Percentiles rank a stretch among this genome's conserved stretches.
Evolutionary conservation across 1,140 invertebrate genomes (phyloP).

Genomic region (Drosophila parvula): DNA sequence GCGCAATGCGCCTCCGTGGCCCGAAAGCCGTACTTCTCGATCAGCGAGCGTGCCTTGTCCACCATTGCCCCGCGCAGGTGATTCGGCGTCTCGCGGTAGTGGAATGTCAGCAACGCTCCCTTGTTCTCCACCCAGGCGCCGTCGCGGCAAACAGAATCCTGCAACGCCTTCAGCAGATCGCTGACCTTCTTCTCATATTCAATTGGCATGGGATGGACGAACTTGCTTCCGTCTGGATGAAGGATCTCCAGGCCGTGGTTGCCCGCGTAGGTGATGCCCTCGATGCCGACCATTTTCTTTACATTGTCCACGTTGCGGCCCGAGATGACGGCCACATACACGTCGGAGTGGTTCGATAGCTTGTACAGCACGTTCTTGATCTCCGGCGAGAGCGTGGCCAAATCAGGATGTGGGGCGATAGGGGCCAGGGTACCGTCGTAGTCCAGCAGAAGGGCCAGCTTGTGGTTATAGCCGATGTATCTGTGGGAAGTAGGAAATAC

Average conservation of each 20-base stretch:
- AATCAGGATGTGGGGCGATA: constrained; percentile 94
- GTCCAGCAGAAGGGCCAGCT: constrained; percentile 93
- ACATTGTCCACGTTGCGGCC: constrained; percentile 94
- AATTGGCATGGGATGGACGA: constrained; percentile 94
- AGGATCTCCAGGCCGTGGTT: constrained; percentile 95
- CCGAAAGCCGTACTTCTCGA: constrained; percentile 90
- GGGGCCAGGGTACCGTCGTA: constrained; percentile 96
- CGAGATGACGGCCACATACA: constrained; percentile 94
- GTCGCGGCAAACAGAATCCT: constrained; percentile 93
- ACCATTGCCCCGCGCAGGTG: constrained; percentile 88
- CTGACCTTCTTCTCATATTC: constrained; percentile 93
- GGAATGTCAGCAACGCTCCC: constrained; percentile 93
- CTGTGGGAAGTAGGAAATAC: constrained; percentile 84
- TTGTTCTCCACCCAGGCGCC: constrained; percentile 97
- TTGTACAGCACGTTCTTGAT: constrained; percentile 93
- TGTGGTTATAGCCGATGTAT: constrained; percentile 93
- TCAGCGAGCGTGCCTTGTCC: constrained; percentile 89
- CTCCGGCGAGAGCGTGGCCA: constrained; percentile 92
- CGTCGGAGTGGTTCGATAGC: constrained; percentile 93
- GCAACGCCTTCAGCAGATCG: constrained; percentile 90
- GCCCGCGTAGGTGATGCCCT: constrained; percentile 95
- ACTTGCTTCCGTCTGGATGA: constrained; percentile 95
- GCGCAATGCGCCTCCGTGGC: constrained; percentile 92
- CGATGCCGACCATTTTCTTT: constrained; percentile 95
- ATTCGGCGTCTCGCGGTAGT: constrained; percentile 92